Base-by-base conservation (phyloP, 2,888 invertebrate genomes). In the Andrena camellia region DNA sequence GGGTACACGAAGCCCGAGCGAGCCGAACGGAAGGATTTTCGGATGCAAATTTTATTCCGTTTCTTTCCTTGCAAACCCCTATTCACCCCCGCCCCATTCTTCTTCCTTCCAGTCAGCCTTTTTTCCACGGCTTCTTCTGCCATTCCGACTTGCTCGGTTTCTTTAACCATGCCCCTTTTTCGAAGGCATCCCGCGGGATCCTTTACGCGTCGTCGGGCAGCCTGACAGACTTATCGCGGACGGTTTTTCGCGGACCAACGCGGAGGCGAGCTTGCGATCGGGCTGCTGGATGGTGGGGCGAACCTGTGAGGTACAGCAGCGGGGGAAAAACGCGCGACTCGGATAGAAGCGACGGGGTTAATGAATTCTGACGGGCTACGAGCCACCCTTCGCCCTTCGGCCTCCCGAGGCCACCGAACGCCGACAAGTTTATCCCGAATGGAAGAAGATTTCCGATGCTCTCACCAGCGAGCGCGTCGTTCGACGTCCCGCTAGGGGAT, bases 11-110 rank as follows among this genome's bases (percentile, higher is more conserved):
- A 59, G 54, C 35, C 54, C 35, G 4, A 23, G 26, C 50, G 59
- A 26, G 59, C 23, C 59, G n/a, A 70, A 70, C 57, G 68, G 57
- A 70, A 67, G 85, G 86, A 91, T 91, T 92, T 91, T 90, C 78
- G 84, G 86, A 91, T 92, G 92, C 90, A 92, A 92, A 92, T 92
- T 89, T 92, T 90, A 90, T 91, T 92, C 90, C 87, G 84, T 66
- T 83, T 78, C 77, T 67, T 73, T 62, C 66, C 63, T 60, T 23
- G 8, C n/a, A 42, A 57, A 57, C 57, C 57, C 48, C 54, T 66
- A 31, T 26, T 20, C 29, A 33, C 48, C 20, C 13, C 13, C 50
- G 26, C 52, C 29, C n/a, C 63, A 60, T 54, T 57, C 64, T 72
- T 73, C 67, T 17, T 31, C 8, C 52, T 20, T 60, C n/a, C 64